phyloP scores from a whole-genome alignment of 2,113 vertebrate genomes.

The Pitta sordida region DNA sequence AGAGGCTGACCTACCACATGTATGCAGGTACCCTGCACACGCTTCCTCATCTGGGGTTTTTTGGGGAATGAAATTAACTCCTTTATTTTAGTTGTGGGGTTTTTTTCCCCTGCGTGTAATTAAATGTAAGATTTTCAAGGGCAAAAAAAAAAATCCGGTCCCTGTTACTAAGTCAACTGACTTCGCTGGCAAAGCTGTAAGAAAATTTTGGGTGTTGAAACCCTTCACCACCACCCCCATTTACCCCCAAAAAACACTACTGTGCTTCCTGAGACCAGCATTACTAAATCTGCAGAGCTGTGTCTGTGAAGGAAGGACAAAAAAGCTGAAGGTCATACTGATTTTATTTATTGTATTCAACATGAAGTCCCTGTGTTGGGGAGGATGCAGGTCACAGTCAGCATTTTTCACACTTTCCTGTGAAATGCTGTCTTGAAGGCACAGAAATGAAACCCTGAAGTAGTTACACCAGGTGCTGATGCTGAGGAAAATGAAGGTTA shows the following conservation, averaged over 20 bases:
- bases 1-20: constrained; percentile 97
- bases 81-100: background rate
- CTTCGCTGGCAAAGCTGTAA: background rate
- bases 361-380: background rate
- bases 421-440: background rate
- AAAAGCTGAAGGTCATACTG: background rate
- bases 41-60: too few species aligned
- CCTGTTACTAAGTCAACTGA: background rate
- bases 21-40: constrained; percentile 85
- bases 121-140: background rate
- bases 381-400: background rate
- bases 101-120: background rate
- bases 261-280: accelerated
- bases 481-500: background rate
- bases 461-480: background rate
- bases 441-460: background rate
- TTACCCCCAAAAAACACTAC: accelerated
- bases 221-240: background rate
- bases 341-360: background rate
- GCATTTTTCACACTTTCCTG: background rate
- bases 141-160: background rate
- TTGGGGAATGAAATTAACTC: background rate
- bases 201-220: background rate
- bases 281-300: background rate
- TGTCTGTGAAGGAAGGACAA: background rate